Evolutionary conservation across 2,113 vertebrate species (phyloP).

Genomic region (Furnarius figulus): DNA sequence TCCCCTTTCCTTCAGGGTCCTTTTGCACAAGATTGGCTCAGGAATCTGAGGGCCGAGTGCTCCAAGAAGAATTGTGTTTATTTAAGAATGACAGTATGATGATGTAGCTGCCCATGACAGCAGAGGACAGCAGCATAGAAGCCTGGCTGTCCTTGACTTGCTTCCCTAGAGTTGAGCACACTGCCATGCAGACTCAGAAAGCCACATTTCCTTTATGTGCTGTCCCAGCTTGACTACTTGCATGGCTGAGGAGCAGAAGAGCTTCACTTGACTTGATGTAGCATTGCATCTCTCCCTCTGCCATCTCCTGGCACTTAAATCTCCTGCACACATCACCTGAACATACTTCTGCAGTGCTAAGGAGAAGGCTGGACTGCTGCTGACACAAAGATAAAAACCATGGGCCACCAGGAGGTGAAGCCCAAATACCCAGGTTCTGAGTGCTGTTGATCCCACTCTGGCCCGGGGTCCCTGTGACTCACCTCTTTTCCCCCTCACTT

Average conservation of each 20-base stretch:
- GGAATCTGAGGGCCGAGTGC: not conserved
- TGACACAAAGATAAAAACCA: not conserved
- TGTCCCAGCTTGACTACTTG: not conserved
- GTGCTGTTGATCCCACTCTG: not conserved
- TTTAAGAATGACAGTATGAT: not conserved
- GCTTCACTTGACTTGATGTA: fast-evolving
- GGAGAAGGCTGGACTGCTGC: not conserved
- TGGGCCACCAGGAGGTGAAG: not conserved
- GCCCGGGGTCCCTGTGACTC: not conserved
- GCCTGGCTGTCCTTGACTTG: not conserved
- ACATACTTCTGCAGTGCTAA: not conserved
- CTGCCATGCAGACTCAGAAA: not conserved
- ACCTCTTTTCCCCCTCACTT: not conserved
- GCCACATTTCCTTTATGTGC: not conserved
- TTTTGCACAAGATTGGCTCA: not conserved
- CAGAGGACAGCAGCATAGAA: not conserved
- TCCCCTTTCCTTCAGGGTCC: not conserved
- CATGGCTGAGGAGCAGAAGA: not conserved
- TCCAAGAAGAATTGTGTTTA: not conserved
- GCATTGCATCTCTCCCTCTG: not conserved
- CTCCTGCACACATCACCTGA: not conserved
- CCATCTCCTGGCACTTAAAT: not conserved
- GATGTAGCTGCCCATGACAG: not conserved
- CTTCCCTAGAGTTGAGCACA: not conserved
- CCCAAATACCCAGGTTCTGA: not conserved